These are phyloP conservation scores for Ascidia mentula DNA, from an alignment of 23 tunicate genomes.

Conservation along the genomic window DNA sequence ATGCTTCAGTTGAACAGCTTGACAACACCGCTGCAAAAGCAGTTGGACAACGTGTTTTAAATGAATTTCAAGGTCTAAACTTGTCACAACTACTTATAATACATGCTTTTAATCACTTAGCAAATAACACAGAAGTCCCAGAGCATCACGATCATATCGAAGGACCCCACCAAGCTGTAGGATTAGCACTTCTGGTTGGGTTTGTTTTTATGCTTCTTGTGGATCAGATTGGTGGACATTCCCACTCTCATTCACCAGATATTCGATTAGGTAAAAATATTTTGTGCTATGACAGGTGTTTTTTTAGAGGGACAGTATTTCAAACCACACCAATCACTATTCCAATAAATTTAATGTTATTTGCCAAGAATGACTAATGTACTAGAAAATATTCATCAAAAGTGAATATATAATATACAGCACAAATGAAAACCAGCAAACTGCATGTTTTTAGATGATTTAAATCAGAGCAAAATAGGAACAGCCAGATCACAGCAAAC, in stretches of 20 bases:
- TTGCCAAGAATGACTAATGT: no score
- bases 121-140: background rate
- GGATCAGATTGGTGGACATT: constrained; percentile 89
- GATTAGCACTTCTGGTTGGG: constrained; percentile 83
- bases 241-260: constrained; percentile 77
- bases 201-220: constrained; percentile 96
- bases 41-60: background rate
- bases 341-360: no score
- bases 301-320: no score
- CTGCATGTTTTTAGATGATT: constrained; percentile 82
- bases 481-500: constrained; percentile 54
- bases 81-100: background rate
- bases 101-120: background rate
- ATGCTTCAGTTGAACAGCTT: background rate
- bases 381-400: no score
- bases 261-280: constrained; percentile 79
- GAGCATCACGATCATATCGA: constrained; percentile 34
- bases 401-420: no score
- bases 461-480: constrained; percentile 91
- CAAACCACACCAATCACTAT: no score
- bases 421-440: no score
- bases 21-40: background rate
- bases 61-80: background rate
- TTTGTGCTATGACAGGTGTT: no score
- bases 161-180: constrained; percentile 67